Conservation (phyloP, 2,797 vertebrate species). For the Astyanax mexicanus region DNA sequence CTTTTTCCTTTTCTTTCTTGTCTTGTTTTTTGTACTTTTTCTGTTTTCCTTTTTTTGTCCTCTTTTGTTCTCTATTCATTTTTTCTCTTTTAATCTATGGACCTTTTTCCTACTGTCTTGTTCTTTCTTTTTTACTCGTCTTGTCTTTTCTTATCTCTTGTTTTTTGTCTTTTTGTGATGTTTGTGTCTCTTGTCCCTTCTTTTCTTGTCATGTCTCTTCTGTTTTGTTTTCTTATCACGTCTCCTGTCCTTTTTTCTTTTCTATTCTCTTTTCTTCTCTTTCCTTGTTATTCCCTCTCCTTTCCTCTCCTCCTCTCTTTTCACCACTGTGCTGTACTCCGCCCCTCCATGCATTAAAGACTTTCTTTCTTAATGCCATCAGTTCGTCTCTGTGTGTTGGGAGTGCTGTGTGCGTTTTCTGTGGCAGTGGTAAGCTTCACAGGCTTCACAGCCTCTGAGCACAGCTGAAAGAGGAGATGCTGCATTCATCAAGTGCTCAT, state of each 20-base stretch:
- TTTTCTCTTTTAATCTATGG: not conserved
- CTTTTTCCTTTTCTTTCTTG: not conserved
- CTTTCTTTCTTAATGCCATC: not conserved
- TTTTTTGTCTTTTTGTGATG: not conserved
- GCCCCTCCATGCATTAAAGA: not conserved
- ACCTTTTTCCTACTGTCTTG: not conserved
- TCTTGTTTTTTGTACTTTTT: not conserved
- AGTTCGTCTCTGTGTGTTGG: not conserved
- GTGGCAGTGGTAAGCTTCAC: constrained; percentile 13
- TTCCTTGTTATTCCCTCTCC: no score
- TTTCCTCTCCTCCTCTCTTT: no score
- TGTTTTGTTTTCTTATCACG: not conserved
- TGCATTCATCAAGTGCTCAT: constrained; percentile 77
- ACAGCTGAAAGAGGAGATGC: constrained; percentile 57
- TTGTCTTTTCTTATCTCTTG: no score
- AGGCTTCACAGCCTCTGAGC: constrained; percentile 28
- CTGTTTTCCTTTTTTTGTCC: not conserved
- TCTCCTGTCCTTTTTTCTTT: not conserved
- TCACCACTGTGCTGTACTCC: not conserved
- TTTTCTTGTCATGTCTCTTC: not conserved
- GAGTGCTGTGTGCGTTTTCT: constrained; percentile 4
- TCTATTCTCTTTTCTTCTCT: not conserved
- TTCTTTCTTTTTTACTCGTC: not conserved
- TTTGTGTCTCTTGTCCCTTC: not conserved
- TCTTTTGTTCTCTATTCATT: not conserved